A percentile compares a stretch with the other conserved stretches of the same genome.
Conservation (phyloP, 2,888 invertebrate genomes). For the Drosophila phalerata region DNA sequence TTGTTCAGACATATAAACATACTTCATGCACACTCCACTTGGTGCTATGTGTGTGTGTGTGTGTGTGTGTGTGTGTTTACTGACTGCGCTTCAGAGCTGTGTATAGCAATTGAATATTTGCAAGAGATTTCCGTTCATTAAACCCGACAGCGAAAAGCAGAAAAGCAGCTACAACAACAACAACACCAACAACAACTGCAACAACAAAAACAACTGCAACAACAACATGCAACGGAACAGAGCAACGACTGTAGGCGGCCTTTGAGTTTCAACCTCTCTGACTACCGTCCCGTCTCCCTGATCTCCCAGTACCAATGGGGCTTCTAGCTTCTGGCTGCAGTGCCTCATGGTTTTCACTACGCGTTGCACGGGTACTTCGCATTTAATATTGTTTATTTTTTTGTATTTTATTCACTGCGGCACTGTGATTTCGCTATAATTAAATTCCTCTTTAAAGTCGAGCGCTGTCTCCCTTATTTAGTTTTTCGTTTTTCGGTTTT, state of each 20-base stretch:
- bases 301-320: slow-evolving; percentile 11
- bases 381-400: slow-evolving; percentile 40
- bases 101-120: slow-evolving; percentile 80
- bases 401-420: slow-evolving; percentile 31
- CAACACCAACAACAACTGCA: slow-evolving; percentile 27
- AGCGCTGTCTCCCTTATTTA: slow-evolving; percentile 22
- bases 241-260: slow-evolving; percentile 74
- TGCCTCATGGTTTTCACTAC: slow-evolving; percentile 41
- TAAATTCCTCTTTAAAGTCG: slow-evolving; percentile 74
- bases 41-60: slow-evolving; percentile 22
- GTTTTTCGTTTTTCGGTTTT: slow-evolving; percentile 1
- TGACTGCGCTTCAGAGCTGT: slow-evolving; percentile 69
- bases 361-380: slow-evolving; percentile 40
- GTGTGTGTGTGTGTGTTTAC: slow-evolving; percentile 34
- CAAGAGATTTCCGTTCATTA: slow-evolving; percentile 84
- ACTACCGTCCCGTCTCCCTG: not conserved
- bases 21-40: slow-evolving; percentile 47
- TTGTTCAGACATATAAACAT: slow-evolving; percentile 3
- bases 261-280: slow-evolving; percentile 49
- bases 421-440: slow-evolving; percentile 64
- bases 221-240: slow-evolving; percentile 22
- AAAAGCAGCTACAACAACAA: slow-evolving; percentile 44
- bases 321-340: slow-evolving; percentile 45
- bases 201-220: slow-evolving; percentile 23
- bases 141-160: slow-evolving; percentile 80